Evolutionary conservation across 2,113 vertebrate species (phyloP).

Genomic region (Takifugu flavidus): DNA sequence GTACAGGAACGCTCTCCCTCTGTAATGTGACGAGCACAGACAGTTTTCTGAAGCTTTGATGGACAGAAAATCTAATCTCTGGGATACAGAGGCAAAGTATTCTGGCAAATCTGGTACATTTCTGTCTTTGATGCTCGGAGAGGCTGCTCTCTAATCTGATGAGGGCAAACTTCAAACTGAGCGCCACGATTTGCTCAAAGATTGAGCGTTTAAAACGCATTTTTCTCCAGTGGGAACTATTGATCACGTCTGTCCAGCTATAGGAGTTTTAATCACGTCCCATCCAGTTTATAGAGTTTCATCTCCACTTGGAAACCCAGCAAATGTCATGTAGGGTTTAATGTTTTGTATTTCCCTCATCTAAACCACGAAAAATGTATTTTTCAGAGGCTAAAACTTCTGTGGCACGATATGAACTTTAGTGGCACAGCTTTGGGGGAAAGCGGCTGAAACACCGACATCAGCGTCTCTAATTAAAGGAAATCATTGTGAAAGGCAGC

Average conservation of each 20-base stretch:
- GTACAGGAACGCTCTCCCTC: constrained; percentile 53
- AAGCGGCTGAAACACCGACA: too few species aligned
- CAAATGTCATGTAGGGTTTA: constrained; percentile 6
- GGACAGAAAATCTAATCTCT: constrained; percentile 62
- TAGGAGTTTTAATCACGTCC: constrained; percentile 21
- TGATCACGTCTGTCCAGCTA: constrained; percentile 41
- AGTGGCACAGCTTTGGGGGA: too few species aligned
- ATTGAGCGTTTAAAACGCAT: constrained; percentile 46
- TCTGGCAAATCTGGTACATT: constrained; percentile 50
- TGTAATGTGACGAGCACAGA: constrained; percentile 56
- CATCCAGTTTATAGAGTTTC: constrained; percentile 17
- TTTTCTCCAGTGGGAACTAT: constrained; percentile 44
- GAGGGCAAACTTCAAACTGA: constrained; percentile 57
- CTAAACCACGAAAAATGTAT: too few species aligned
- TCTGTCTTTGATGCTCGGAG: constrained; percentile 52
- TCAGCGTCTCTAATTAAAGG: too few species aligned
- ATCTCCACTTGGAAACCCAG: constrained; percentile 16
- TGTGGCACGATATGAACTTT: too few species aligned
- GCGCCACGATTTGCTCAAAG: constrained; percentile 42
- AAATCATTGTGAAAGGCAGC: too few species aligned
- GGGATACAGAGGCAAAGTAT: constrained; percentile 52
- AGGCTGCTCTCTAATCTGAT: constrained; percentile 54
- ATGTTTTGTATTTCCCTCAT: not conserved
- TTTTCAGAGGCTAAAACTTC: too few species aligned
- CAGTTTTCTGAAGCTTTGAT: constrained; percentile 64